These are phyloP conservation scores for Pangasianodon gigas DNA, from an alignment of 2,113 vertebrate species.

Conservation along the genomic window DNA sequence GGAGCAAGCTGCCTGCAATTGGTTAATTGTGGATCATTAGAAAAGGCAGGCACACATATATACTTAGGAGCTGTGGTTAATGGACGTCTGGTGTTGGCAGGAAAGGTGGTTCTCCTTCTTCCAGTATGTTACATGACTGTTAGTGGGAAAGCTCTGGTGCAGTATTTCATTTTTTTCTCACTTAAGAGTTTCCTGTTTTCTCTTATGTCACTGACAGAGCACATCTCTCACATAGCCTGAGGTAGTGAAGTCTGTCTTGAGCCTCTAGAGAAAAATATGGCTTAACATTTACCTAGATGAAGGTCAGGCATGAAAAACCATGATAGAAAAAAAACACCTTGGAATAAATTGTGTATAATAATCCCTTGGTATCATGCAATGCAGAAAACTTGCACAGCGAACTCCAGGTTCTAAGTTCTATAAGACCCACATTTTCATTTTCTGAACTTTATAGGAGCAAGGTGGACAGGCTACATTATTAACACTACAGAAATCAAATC, in stretches of 20 bases:
- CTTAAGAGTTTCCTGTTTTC: not conserved
- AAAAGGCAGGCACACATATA: constrained; percentile 13
- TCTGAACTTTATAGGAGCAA: not conserved
- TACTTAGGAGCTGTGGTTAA: not conserved
- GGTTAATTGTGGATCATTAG: constrained; percentile 44
- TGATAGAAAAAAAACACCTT: not conserved
- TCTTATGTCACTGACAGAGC: not conserved
- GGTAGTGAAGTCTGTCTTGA: not conserved
- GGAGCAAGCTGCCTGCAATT: constrained; percentile 18
- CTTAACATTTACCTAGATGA: not conserved
- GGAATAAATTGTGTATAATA: constrained; percentile 4
- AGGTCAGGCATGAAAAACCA: not conserved
- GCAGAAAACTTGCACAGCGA: not conserved
- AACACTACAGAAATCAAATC: not conserved
- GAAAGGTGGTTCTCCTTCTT: not conserved
- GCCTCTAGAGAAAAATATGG: not conserved
- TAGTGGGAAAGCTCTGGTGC: not conserved
- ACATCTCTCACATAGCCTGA: not conserved
- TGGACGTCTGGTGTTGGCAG: not conserved
- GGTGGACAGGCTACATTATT: not conserved
- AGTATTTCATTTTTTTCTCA: not conserved
- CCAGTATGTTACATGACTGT: not conserved
- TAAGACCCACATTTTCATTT: not conserved
- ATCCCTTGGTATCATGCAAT: not conserved
- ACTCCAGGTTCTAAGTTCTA: not conserved